Evolutionary conservation across 2,797 vertebrate genomes (phyloP), one percentile per base, ranked within the genome.

Genomic region (Smutsia gigantea): DNA sequence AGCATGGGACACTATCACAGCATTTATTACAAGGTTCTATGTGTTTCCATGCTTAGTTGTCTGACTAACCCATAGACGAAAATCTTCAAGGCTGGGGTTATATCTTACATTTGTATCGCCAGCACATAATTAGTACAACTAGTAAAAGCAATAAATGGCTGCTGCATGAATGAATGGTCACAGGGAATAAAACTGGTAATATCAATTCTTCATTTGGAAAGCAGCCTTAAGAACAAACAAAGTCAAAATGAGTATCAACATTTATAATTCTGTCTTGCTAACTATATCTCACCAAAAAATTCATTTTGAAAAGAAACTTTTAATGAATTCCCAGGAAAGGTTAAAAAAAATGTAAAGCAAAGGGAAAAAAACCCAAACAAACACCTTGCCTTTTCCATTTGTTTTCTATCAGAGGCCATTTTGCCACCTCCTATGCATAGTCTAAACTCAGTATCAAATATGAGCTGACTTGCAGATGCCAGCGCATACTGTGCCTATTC

Each of bases 351-450:
- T 68, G 68, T 39, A 51, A 57, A 90, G 25, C 72, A 71, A 74
- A 87, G 63, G 11, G 17, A n/a, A 64, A 19, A 39, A 42, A 23
- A 21, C 34, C 11, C 37, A 37, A 4, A 37, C 42, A 46, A 90
- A 82, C 53, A 90, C 46, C 39, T 95, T 51, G 66, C 15, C 66
- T 95, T 75, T 84, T 39, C 90, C 96, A 97, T 94, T 97, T 88
- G 82, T 83, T 92, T 97, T 95, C 86, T 74, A 81, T 85, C 72
- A 91, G 59, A 85, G 75, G 49, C 34, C 19, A 71, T 93, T 78
- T 95, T 8, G 2, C 57, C 72, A 88, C 87, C 87, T 92, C 78
- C 75, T 77, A 9, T 0, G 31, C 82, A n/a, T 17, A 77, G 82
- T 74, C 64, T 78, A 86, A 92, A 81, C 39, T 92, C 51, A 51